Base-by-base conservation (phyloP, 2,888 invertebrate genomes). In the Callyntrura guangdongensis region DNA sequence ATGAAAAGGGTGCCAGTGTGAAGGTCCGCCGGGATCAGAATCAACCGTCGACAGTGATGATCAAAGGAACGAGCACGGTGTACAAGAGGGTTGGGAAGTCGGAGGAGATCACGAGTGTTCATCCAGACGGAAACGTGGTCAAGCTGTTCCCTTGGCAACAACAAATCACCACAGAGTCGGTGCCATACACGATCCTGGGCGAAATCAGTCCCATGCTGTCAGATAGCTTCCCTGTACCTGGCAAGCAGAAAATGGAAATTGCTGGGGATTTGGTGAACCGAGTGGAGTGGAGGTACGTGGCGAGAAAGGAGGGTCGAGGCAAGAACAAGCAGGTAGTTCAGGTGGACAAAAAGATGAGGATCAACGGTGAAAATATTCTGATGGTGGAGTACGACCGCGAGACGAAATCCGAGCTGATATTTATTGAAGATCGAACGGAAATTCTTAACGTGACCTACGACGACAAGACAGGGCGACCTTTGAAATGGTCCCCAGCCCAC, bases 221-320 rank as follows among this genome's bases (percentile, higher is more conserved):
- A 0, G 98, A 98, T 95, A 98, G 98, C 94, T 98, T 98, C 94
- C 98, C 98, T 0, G 98, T 98, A 0, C 98, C 98, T 0, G 98
- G 98, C 0, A 98, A 98, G 94, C 98, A 98, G 95, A 96, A 97
- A 90, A 98, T 97, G 0, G 98, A 98, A 95, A 97, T 98, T 17
- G 97, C 98, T 27, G 98, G 98, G 0, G 98, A 98, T 94, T 95
- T 98, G 86, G 98, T 98, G 0, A 99, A 99, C 94, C 96, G 98
- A 92, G 98, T 99, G 94, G 99, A 99, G 95, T 99, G 99, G 99
- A 96, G 98, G 61, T 99, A 98, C 95, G 98, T 98, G 95, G 96
- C 98, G 90, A 96, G 98, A 79, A 96, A 98, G 92, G 96, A 97
- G 53, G 97, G 96, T 20, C 92, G 96, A 96, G 95, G 94, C 96